Evolutionary conservation across 1,140 invertebrate species (phyloP).

Genomic region (Drosophila sproati): DNA sequence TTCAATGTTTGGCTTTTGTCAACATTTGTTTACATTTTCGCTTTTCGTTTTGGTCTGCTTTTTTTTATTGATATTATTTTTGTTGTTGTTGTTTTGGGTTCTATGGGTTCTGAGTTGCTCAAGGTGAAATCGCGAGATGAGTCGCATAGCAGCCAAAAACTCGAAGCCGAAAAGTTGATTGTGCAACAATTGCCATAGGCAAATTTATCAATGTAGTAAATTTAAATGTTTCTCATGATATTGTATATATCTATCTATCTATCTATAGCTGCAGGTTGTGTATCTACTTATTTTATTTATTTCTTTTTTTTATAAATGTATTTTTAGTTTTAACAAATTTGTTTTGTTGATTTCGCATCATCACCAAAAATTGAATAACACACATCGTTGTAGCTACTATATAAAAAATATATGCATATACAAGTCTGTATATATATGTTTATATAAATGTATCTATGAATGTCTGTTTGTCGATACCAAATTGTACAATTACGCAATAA

Average conservation of each 20-base stretch:
- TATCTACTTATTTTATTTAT: slow-evolving; percentile 48
- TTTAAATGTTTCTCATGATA: slow-evolving; percentile 26
- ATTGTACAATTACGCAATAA: slow-evolving; percentile 48
- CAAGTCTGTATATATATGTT: slow-evolving; percentile 19
- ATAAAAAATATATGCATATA: slow-evolving; percentile 23
- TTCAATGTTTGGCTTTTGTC: slow-evolving; percentile 44
- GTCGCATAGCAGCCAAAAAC: neutral
- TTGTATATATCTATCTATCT: slow-evolving; percentile 1
- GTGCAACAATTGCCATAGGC: slow-evolving; percentile 51
- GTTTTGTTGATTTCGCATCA: slow-evolving; percentile 54
- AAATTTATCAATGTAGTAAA: slow-evolving; percentile 19
- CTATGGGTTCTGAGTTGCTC: slow-evolving; percentile 9
- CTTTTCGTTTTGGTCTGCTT: neutral
- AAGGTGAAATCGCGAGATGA: slow-evolving; percentile 25
- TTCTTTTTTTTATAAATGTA: slow-evolving; percentile 47
- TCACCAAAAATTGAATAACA: slow-evolving; percentile 45
- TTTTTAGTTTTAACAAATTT: slow-evolving; percentile 55
- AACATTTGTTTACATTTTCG: slow-evolving; percentile 53
- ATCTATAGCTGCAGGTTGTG: slow-evolving; percentile 26
- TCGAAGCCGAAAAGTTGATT: slow-evolving; percentile 46
- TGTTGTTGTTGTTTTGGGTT: neutral
- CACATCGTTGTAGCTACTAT: neutral
- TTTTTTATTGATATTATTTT: neutral
- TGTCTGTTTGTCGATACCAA: slow-evolving; percentile 32
- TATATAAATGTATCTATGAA: neutral